Evolutionary conservation across 2,797 vertebrate species (phyloP).

Genomic region (Melopsittacus undulatus): DNA sequence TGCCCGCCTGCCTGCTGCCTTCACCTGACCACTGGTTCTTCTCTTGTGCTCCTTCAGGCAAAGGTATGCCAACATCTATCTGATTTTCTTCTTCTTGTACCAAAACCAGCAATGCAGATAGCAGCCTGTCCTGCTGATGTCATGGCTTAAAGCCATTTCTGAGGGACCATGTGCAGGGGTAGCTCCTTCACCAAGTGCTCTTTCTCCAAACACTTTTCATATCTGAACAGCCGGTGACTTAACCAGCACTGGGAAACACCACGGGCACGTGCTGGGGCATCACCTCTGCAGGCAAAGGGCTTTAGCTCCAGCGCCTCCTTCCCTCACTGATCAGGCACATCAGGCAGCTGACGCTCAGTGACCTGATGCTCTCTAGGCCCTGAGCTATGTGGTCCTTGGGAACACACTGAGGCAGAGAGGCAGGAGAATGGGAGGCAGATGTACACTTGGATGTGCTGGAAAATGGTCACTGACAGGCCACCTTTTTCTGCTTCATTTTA

Average conservation of each 20-base stretch:
- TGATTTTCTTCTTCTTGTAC: not conserved
- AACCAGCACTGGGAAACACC: not conserved
- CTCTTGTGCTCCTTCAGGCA: not conserved
- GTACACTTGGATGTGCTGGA: not conserved
- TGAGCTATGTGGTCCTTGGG: not conserved
- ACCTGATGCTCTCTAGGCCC: not conserved
- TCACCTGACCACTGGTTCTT: not conserved
- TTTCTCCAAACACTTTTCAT: not conserved
- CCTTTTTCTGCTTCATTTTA: not conserved
- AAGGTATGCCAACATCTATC: not conserved
- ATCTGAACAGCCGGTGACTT: not conserved
- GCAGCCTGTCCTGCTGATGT: not conserved
- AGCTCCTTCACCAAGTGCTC: not conserved
- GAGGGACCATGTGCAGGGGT: not conserved
- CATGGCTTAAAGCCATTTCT: not conserved
- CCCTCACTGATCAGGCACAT: not conserved
- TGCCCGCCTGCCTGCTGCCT: not conserved
- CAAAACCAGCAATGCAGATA: not conserved
- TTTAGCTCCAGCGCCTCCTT: not conserved
- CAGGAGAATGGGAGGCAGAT: not conserved
- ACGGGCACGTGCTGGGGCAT: rapidly evolving
- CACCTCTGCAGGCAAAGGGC: not conserved
- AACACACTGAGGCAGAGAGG: not conserved
- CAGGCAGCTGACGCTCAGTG: not conserved
- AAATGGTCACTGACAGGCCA: not conserved